Base-by-base conservation (phyloP, 2,888 invertebrate species). In the Eristalinus aeneus region DNA sequence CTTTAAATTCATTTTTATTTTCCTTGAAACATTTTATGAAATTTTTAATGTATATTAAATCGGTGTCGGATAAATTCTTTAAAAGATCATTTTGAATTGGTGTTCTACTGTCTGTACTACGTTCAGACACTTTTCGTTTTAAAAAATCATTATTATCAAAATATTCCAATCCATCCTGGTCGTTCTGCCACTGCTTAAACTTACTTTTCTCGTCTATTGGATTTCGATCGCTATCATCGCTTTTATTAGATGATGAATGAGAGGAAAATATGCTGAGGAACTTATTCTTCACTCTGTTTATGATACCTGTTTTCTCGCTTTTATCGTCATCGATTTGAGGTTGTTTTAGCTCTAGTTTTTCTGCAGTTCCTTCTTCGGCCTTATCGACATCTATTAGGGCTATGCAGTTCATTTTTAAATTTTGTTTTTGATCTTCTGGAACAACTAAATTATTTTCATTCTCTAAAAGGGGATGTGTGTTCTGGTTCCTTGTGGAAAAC, bases 251-350 rank as follows among this genome's bases (percentile, higher is more conserved):
- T 16, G 12, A 56, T 34, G 72, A 72, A n/a, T 73, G 80, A 11
- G 76, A 46, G 16, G 46, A 73, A 80, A 89, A 89, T 82, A 88
- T 81, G 71, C 84, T 88, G 31, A 88, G 80, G 58, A 88, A 88
- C 71, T 88, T 88, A 76, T 89, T 80, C 76, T 78, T 79, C 53
- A 89, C 88, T 79, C 86, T 86, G 34, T 78, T 68, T 23, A 88
- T 76, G 32, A 89, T 84, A 34, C 88, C 80, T 61, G 60, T 46
- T 10, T 83, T 79, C 46, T 86, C 72, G 46, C 77, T 74, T 69
- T 75, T 36, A 8, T 39, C 10, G 20, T 56, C 11, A 8, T 23
- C 12, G 22, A 58, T 16, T 31, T 56, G 68, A 27, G 2, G 5
- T 5, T 5, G 27, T 27, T 74, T 73, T 11, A 8, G 46, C 1